A percentile compares a stretch with the other conserved stretches of the same genome.
phyloP scores from a whole-genome alignment of 2,888 invertebrate genomes.

The Prosapia bicincta region DNA sequence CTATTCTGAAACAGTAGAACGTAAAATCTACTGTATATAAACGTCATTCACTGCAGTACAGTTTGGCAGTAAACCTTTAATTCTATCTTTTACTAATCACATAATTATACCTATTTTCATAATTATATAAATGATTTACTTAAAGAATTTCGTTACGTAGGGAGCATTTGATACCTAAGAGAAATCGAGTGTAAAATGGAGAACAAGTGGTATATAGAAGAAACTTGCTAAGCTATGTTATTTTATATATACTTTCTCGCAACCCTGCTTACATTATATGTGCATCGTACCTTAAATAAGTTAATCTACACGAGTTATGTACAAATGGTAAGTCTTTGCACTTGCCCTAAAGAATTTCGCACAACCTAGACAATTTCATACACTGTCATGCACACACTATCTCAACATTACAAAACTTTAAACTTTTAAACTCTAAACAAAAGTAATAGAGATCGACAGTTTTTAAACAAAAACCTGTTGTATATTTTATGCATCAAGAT shows the following conservation, averaged over 20 bases:
- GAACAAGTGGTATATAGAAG: not conserved
- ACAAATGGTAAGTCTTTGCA: slow-evolving; percentile 2
- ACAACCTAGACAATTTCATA: not conserved
- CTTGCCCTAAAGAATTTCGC: not conserved
- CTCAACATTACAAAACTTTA: too few relatives aligned
- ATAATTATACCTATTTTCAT: not conserved
- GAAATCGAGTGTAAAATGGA: not conserved
- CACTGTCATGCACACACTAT: not conserved
- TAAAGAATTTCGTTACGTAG: not conserved
- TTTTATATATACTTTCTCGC: not conserved
- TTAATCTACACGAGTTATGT: not conserved
- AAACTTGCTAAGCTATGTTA: not conserved
- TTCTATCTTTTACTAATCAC: not conserved
- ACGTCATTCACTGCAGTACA: not conserved
- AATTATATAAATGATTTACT: not conserved
- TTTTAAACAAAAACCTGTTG: too few relatives aligned
- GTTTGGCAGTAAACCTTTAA: not conserved
- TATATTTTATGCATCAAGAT: too few relatives aligned
- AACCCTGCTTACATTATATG: not conserved
- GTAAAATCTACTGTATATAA: not conserved
- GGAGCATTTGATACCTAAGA: not conserved
- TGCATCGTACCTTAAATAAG: not conserved
- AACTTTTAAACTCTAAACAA: too few relatives aligned
- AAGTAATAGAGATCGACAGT: too few relatives aligned
- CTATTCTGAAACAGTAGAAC: not conserved